These are phyloP conservation scores for Lagodon rhomboides DNA, from an alignment of 2,797 vertebrate species.

Conservation along the genomic window DNA sequence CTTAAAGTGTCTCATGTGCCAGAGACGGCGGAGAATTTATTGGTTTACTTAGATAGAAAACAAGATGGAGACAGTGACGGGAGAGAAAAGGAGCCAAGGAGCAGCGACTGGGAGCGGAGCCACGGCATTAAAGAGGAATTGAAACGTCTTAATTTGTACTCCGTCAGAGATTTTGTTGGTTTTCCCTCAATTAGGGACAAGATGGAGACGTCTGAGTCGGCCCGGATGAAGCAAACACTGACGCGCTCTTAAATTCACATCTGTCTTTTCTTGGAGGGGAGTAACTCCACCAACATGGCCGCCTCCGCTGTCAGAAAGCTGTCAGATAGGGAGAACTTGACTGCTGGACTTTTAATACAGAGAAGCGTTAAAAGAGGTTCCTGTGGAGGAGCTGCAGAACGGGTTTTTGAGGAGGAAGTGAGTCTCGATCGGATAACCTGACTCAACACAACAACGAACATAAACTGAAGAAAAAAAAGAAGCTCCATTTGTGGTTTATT, in stretches of 20 bases:
- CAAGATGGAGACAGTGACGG: slow-evolving; percentile 17
- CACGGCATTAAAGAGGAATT: background rate
- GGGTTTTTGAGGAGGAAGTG: background rate
- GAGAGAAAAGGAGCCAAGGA: slow-evolving; percentile 15
- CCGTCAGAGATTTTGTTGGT: background rate
- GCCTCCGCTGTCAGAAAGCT: background rate
- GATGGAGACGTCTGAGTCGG: background rate
- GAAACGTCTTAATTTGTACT: background rate
- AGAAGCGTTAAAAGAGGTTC: background rate
- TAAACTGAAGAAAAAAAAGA: slow-evolving; percentile 2
- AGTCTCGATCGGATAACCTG: slow-evolving; percentile 20
- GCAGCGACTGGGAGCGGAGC: slow-evolving; percentile 11
- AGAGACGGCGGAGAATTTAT: slow-evolving; percentile 22
- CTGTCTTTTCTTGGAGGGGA: too few species aligned
- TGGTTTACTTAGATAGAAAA: slow-evolving; percentile 25
- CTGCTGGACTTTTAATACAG: background rate
- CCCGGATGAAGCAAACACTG: background rate
- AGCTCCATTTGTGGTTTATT: background rate
- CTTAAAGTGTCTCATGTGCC: slow-evolving; percentile 20
- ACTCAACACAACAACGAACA: slow-evolving; percentile 20
- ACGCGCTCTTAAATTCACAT: background rate
- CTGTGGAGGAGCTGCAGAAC: slow-evolving; percentile 17
- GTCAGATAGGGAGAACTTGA: background rate
- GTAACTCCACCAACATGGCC: too few species aligned
- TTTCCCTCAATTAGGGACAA: background rate